These are phyloP conservation scores for Patella ulyssiponensis DNA, from an alignment of 2,888 invertebrate genomes.

Conservation along the genomic window DNA sequence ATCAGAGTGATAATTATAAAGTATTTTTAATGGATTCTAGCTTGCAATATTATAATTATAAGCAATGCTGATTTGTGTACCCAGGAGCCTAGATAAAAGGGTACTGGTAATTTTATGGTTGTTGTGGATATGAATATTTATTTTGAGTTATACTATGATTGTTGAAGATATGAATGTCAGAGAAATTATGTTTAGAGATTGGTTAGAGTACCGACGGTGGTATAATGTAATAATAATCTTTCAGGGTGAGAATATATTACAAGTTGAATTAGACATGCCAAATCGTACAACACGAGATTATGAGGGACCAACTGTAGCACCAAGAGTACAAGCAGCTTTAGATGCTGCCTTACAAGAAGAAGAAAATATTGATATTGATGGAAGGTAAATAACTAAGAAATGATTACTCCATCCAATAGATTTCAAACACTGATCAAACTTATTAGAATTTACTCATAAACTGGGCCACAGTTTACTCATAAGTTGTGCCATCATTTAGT, in stretches of 20 bases:
- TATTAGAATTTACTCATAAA: too few relatives aligned
- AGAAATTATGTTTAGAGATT: too few relatives aligned
- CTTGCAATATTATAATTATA: neutral
- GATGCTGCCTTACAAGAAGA: constrained; percentile 78
- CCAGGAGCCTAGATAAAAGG: too few relatives aligned
- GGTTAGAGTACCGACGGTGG: too few relatives aligned
- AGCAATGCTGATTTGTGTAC: neutral
- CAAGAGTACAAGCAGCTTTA: constrained; percentile 80
- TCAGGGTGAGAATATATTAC: constrained; percentile 81
- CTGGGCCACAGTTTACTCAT: neutral
- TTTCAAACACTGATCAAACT: too few relatives aligned
- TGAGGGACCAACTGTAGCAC: constrained; percentile 81
- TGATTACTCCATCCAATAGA: neutral
- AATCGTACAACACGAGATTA: constrained; percentile 84
- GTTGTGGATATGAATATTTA: too few relatives aligned
- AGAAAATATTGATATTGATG: constrained; percentile 72
- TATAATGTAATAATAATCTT: constrained; percentile 4
- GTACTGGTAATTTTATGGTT: too few relatives aligned
- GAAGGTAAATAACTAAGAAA: constrained; percentile 53
- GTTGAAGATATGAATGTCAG: too few relatives aligned
- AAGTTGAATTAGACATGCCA: constrained; percentile 83
- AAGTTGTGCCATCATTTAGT: constrained; percentile 1
- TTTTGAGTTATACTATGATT: too few relatives aligned
- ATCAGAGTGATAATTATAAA: neutral
- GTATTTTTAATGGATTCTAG: neutral